A percentile compares a stretch with the other conserved stretches of the same genome.
phyloP scores from a whole-genome alignment of 2,797 vertebrate genomes.

The Lacerta viridis region DNA sequence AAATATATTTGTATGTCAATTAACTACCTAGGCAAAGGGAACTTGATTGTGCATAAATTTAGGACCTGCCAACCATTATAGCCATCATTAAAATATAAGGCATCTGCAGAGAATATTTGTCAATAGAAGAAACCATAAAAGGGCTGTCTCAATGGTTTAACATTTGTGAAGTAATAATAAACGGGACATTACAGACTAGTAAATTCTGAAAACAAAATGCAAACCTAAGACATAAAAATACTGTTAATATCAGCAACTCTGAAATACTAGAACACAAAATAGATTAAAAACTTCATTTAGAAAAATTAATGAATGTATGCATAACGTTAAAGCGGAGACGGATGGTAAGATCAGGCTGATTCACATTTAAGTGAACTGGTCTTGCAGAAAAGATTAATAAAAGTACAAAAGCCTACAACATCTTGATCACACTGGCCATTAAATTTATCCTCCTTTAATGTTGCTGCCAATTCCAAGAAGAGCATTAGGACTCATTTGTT shows the following conservation, averaged over 20 bases:
- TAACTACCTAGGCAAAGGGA: constrained; percentile 46
- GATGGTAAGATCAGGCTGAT: constrained; percentile 33
- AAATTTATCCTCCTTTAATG: constrained; percentile 20
- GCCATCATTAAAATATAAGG: constrained; percentile 54
- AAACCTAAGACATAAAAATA: constrained; percentile 45
- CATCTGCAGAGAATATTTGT: constrained; percentile 42
- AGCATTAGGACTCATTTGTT: constrained; percentile 17
- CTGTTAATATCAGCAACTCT: constrained; percentile 46
- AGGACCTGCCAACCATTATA: constrained; percentile 41
- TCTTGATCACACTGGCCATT: background rate
- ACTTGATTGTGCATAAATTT: constrained; percentile 33
- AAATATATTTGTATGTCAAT: constrained; percentile 36
- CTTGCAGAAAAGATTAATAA: constrained; percentile 27
- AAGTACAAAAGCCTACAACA: constrained; percentile 36
- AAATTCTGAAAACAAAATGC: constrained; percentile 38
- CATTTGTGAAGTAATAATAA: constrained; percentile 46
- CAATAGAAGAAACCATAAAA: constrained; percentile 56
- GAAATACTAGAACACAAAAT: constrained; percentile 10
- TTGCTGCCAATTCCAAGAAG: background rate
- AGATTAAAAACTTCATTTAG: constrained; percentile 40
- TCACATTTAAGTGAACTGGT: constrained; percentile 26
- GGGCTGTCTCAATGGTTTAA: constrained; percentile 33
- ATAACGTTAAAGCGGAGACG: constrained; percentile 30
- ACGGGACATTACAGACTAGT: constrained; percentile 35
- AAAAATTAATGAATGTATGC: constrained; percentile 37